Evolutionary conservation across 2,113 vertebrate genomes (phyloP).

Genomic region (Rhinopomastus cyanomelas): DNA sequence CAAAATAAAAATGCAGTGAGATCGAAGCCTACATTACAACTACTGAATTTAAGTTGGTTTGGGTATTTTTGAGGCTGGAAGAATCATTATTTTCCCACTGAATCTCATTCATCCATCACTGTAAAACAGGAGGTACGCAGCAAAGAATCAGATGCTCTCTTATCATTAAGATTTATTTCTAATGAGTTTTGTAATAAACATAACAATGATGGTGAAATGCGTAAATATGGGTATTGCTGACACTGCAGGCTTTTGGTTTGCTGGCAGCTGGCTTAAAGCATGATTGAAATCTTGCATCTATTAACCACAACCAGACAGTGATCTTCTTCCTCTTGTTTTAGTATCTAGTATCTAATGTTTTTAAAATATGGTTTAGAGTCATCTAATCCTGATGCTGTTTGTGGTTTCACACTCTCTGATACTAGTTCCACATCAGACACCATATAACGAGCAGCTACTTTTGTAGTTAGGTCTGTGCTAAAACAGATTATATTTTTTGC

Average conservation of each 20-base stretch:
- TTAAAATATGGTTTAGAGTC: constrained; percentile 12
- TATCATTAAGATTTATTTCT: constrained; percentile 11
- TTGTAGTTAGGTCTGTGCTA: background rate
- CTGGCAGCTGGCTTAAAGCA: background rate
- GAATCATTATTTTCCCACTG: background rate
- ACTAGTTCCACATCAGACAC: background rate
- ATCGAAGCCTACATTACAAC: background rate
- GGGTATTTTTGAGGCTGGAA: background rate
- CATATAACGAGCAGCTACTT: background rate
- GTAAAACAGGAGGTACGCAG: background rate
- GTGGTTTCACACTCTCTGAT: background rate
- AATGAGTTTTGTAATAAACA: background rate
- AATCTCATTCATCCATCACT: background rate
- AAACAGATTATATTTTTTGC: background rate
- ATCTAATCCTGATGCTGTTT: background rate
- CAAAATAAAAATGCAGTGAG: background rate
- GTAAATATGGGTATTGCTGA: background rate
- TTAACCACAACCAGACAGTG: background rate
- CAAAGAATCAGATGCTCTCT: background rate
- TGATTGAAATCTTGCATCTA: background rate
- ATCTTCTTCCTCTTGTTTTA: background rate
- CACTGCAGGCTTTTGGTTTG: background rate
- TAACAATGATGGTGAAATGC: background rate
- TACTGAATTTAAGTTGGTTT: background rate
- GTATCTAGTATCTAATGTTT: background rate